A percentile compares a stretch with the other conserved stretches of the same genome.
Conservation (phyloP, 2,888 invertebrate species). For the Cheilosia vernalis region DNA sequence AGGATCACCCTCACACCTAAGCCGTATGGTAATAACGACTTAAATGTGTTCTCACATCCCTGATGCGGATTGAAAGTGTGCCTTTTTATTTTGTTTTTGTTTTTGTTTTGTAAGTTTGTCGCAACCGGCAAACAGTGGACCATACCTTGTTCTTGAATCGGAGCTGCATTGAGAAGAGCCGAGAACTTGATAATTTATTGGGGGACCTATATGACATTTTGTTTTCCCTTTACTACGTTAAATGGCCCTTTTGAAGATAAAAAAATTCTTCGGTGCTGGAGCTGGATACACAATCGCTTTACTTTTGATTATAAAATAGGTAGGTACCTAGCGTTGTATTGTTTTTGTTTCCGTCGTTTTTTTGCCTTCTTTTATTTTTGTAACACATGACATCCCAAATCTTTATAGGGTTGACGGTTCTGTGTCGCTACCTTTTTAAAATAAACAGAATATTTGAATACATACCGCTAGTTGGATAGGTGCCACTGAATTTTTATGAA, state of each 20-base stretch:
- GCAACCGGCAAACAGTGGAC: slow-evolving; percentile 71
- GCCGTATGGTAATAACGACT: slow-evolving; percentile 62
- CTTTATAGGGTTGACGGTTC: slow-evolving; percentile 47
- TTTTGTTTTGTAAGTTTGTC: slow-evolving; percentile 60
- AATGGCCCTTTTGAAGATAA: slow-evolving; percentile 72
- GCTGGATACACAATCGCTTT: slow-evolving; percentile 66
- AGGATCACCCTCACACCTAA: slow-evolving; percentile 37
- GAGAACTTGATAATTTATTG: slow-evolving; percentile 81
- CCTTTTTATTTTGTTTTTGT: slow-evolving; percentile 40
- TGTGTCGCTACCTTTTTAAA: slow-evolving; percentile 59
- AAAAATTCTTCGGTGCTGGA: slow-evolving; percentile 49
- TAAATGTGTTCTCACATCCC: slow-evolving; percentile 73
- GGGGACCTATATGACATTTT: slow-evolving; percentile 81
- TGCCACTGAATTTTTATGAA: slow-evolving; percentile 48
- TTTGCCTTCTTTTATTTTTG: slow-evolving; percentile 79
- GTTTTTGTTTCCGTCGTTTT: slow-evolving; percentile 9
- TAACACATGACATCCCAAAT: slow-evolving; percentile 54
- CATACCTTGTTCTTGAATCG: slow-evolving; percentile 67
- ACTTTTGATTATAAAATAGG: slow-evolving; percentile 73
- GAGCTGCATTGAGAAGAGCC: slow-evolving; percentile 69
- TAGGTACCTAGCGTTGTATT: slow-evolving; percentile 44
- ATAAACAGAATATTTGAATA: slow-evolving; percentile 54
- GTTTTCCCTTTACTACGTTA: slow-evolving; percentile 77
- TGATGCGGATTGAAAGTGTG: slow-evolving; percentile 63
- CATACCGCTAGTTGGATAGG: slow-evolving; percentile 39